phyloP scores from a whole-genome alignment of 2,888 invertebrate species.

The Drosophila helvetica region DNA sequence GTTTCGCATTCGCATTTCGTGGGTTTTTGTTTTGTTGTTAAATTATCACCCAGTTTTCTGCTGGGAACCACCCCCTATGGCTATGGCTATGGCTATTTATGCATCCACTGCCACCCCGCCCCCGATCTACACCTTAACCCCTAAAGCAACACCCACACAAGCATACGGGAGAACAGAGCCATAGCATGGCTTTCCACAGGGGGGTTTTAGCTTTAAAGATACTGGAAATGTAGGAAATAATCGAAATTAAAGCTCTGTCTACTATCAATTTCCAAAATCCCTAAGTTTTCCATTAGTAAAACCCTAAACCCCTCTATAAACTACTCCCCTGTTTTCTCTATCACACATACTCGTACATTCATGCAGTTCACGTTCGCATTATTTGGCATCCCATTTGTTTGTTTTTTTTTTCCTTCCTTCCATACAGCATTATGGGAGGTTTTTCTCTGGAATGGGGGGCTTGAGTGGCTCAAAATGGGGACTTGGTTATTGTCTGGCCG shows the following conservation, averaged over 20 bases:
- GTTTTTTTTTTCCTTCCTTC: slow-evolving; percentile 21
- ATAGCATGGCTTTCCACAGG: background rate
- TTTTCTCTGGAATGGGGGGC: slow-evolving; percentile 1
- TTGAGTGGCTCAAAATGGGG: slow-evolving; percentile 3
- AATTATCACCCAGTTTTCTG: slow-evolving; percentile 68
- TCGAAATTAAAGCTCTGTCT: background rate
- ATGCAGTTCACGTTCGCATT: slow-evolving; percentile 18
- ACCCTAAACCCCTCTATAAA: background rate
- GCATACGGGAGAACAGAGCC: background rate
- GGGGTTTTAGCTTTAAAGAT: background rate
- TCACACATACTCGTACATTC: slow-evolving; percentile 5
- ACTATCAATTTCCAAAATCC: background rate
- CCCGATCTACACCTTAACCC: slow-evolving; percentile 1
- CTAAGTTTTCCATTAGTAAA: background rate
- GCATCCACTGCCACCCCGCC: slow-evolving; percentile 42
- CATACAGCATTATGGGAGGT: slow-evolving; percentile 42
- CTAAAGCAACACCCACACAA: slow-evolving; percentile 4
- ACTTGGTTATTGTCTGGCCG: slow-evolving; percentile 28
- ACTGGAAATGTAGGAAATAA: background rate
- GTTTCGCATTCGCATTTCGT: slow-evolving; percentile 59
- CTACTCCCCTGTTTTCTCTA: background rate
- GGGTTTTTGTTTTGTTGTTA: slow-evolving; percentile 70
- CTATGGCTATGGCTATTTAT: slow-evolving; percentile 56
- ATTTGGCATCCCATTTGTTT: slow-evolving; percentile 53
- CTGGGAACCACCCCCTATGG: slow-evolving; percentile 45